Base-by-base conservation (phyloP, 2,797 vertebrate genomes). In the Epinephelus awoara region DNA sequence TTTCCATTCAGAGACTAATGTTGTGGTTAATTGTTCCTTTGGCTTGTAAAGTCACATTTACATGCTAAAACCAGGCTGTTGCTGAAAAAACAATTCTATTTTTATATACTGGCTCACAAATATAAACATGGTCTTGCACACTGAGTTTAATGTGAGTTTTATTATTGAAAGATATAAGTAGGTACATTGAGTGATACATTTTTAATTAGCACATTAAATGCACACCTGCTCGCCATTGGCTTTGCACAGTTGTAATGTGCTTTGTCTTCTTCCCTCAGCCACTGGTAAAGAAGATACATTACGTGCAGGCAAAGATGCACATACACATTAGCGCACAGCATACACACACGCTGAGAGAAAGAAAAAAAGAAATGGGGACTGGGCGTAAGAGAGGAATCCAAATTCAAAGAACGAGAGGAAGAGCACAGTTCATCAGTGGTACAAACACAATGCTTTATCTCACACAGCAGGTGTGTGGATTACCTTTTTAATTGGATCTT, bases 401-500 rank as follows among this genome's bases (percentile, higher is more conserved):
- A 68, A 79, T 72, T 66, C 19, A 78, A 38, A 72, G 68, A 29
- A 59, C 46, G n/a, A 47, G 40, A 65, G 19, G 52, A 38, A 58
- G 73, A 67, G 62, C 81, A 65, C 40, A 75, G 80, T 85, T 87
- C 68, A 76, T 83, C 80, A 54, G 51, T 19, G 79, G 75, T 68
- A 71, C 61, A 80, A 86, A 79, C 83, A 66, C 72, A 49, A 7
- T 40, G 63, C 77, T 61, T 85, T 86, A 88, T 86, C 89, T 75
- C 70, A 71, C 82, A 72, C 80, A 75, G 86, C 69, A 87, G 86
- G 80, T 86, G 76, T 89, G 81, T 76, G 83, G 85, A 85, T 90
- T 89, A 82, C 75, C 72, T 80, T 85, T 34, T 82, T 88, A 90
- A 93, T 87, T 91, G 76, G 78, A 86, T 89, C 79, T 75, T 78